These are phyloP conservation scores for Spermophilus dauricus DNA, from an alignment of 2,113 vertebrate species.

Conservation along the genomic window DNA sequence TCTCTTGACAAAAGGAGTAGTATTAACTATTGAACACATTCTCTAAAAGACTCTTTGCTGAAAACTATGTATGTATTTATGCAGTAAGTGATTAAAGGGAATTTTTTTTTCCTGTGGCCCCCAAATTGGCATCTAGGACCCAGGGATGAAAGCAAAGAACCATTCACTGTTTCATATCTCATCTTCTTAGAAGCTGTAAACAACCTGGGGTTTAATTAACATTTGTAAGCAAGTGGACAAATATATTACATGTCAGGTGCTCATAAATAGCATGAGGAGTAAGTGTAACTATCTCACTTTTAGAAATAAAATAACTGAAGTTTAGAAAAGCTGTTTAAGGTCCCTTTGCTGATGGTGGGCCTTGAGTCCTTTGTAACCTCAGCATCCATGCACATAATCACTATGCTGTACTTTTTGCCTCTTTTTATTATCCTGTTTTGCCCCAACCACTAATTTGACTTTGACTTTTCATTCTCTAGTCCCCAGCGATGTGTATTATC, in stretches of 20 bases:
- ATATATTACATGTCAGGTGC: neutral
- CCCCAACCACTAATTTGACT: neutral
- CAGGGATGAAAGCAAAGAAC: neutral
- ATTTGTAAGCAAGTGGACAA: neutral
- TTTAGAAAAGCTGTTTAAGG: neutral
- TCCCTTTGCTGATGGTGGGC: neutral
- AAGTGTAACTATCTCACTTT: neutral
- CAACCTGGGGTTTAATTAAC: neutral
- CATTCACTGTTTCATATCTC: neutral
- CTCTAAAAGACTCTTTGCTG: neutral
- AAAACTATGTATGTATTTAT: neutral
- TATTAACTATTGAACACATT: neutral
- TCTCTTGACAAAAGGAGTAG: neutral
- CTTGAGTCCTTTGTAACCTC: neutral
- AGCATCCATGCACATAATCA: accelerated
- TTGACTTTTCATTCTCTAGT: neutral
- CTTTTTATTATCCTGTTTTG: neutral
- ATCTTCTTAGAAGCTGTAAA: neutral
- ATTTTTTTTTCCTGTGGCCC: neutral
- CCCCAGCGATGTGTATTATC: neutral
- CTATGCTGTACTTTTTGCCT: neutral
- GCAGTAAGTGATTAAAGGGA: neutral
- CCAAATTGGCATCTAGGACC: neutral
- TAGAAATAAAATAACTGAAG: neutral
- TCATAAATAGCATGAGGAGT: neutral